Evolutionary conservation across 1,140 invertebrate species (phyloP).

Genomic region (Drosophila pruinosa): DNA sequence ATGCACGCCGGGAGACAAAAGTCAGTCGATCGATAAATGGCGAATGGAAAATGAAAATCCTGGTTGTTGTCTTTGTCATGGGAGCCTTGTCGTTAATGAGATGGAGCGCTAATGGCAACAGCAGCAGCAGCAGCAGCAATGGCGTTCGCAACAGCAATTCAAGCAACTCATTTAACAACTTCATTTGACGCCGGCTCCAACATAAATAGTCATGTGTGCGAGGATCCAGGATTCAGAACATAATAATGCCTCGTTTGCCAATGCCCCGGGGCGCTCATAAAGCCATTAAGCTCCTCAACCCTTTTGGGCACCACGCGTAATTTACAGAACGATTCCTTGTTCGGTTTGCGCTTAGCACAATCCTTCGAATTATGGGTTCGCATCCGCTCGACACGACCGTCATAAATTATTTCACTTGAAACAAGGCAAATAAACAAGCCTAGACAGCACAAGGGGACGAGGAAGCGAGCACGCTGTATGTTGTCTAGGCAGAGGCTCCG

Average conservation of each 20-base stretch:
- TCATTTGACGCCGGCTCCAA: conserved; percentile 37
- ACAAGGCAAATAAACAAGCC: conserved; percentile 28
- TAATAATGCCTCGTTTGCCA: conserved; percentile 68
- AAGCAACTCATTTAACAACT: conserved; percentile 41
- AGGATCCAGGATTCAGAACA: conserved; percentile 31
- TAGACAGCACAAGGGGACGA: not conserved
- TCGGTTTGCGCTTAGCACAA: conserved; percentile 37
- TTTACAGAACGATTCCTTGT: conserved; percentile 51
- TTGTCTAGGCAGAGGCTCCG: not conserved
- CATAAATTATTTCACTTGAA: conserved; percentile 62
- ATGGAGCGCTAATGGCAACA: conserved; percentile 48
- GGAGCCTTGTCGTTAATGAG: conserved; percentile 46
- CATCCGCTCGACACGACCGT: conserved; percentile 43
- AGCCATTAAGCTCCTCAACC: conserved; percentile 70
- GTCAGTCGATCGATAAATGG: conserved; percentile 38
- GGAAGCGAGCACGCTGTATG: not conserved
- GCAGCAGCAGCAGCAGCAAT: not conserved
- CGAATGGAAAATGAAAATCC: not conserved
- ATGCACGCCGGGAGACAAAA: conserved; percentile 5
- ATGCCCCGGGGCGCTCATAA: conserved; percentile 71
- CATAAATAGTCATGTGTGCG: conserved; percentile 43
- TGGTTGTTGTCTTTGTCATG: conserved; percentile 4
- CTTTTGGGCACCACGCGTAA: conserved; percentile 57
- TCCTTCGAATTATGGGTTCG: conserved; percentile 33
- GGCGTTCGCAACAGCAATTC: not conserved